Percentiles rank a stretch among this genome's conserved stretches.
Evolutionary conservation across 2,113 vertebrate species (phyloP).

Genomic region (Phyllostomus discolor): DNA sequence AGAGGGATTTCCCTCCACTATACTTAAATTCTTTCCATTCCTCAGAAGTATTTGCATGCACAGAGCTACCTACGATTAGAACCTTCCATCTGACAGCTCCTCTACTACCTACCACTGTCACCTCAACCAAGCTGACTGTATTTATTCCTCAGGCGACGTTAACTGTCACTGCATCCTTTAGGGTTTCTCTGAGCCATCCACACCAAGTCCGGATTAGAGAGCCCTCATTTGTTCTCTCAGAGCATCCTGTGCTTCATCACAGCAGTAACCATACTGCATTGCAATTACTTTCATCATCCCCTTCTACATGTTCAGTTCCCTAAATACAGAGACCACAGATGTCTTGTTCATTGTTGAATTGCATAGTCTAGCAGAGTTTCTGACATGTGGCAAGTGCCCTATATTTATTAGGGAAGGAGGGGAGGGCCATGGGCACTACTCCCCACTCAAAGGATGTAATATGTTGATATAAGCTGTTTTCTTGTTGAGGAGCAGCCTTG

Average conservation of each 20-base stretch:
- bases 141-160: background rate
- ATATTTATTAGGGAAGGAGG: background rate
- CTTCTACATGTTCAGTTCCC: background rate
- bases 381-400: background rate
- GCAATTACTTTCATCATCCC: background rate
- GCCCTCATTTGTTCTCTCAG: background rate
- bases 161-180: background rate
- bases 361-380: background rate
- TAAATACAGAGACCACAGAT: background rate
- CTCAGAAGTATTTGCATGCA: background rate
- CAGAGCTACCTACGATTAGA: background rate
- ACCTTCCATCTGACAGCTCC: background rate
- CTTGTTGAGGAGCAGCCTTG: background rate
- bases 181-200: background rate
- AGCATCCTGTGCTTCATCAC: background rate
- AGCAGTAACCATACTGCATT: background rate
- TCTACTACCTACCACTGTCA: background rate
- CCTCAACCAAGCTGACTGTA: background rate
- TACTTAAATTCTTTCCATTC: background rate
- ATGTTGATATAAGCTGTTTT: background rate
- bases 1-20: background rate
- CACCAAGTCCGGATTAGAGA: background rate
- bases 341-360: background rate
- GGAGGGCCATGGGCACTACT: background rate
- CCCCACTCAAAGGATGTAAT: background rate